Conservation (phyloP, 92 coral and sea anemone species). For the Meandrina meandrites region DNA sequence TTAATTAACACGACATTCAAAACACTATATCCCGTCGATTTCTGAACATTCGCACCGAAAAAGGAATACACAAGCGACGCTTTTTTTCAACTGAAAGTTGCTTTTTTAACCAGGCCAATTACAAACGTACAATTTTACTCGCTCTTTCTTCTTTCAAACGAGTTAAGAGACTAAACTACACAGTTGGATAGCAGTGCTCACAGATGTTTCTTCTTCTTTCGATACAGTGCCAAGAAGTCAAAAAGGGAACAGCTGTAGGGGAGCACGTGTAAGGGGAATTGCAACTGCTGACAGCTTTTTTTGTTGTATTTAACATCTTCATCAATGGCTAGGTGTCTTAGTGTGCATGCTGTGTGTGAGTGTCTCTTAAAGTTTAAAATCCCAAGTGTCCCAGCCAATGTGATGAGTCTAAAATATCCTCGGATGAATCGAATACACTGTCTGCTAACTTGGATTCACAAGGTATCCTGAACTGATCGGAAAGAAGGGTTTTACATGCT, state of each 20-base stretch:
- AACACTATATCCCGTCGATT: neutral
- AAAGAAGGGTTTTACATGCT: neutral
- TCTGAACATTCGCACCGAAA: neutral
- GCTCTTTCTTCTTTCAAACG: neutral
- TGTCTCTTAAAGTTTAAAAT: neutral
- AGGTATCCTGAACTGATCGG: neutral
- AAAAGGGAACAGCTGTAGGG: slow-evolving; percentile 23
- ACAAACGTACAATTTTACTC: neutral
- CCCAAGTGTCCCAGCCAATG: neutral
- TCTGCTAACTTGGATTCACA: neutral
- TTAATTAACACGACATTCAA: neutral
- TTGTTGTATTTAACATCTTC: neutral
- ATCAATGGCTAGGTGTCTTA: neutral
- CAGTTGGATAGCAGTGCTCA: neutral
- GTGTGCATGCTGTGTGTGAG: neutral
- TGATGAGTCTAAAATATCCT: neutral
- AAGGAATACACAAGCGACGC: neutral
- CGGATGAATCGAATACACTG: neutral
- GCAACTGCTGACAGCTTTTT: neutral
- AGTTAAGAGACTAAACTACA: neutral
- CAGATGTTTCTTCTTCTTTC: slow-evolving; percentile 11
- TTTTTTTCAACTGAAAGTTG: neutral
- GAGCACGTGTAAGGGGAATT: slow-evolving; percentile 34
- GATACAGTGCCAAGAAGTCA: slow-evolving; percentile 1
- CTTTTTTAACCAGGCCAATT: neutral